Evolutionary conservation across 2,113 vertebrate species (phyloP).

Genomic region (Amia ocellicauda): DNA sequence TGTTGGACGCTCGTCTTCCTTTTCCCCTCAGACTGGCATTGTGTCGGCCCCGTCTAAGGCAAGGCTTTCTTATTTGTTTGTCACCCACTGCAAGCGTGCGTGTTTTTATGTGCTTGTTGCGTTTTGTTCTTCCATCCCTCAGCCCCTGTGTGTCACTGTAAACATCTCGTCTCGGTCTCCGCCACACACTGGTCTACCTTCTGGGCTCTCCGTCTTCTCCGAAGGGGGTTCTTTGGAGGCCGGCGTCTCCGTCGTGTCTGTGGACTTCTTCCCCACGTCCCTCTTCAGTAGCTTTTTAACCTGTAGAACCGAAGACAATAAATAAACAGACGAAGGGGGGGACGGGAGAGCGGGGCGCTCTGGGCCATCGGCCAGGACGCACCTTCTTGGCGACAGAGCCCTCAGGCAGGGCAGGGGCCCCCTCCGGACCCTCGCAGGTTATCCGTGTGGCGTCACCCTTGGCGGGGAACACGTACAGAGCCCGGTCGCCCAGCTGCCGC

Average conservation of each 20-base stretch:
- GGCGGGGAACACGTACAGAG: constrained; percentile 89
- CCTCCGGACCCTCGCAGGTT: constrained; percentile 89
- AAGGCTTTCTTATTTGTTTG: too few relatives aligned
- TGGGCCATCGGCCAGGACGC: constrained; percentile 19
- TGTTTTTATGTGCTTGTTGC: too few relatives aligned
- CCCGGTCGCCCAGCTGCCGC: constrained; percentile 90
- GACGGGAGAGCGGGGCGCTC: not conserved
- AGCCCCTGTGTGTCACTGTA: too few relatives aligned
- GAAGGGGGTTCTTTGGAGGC: constrained; percentile 45
- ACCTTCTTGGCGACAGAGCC: constrained; percentile 90
- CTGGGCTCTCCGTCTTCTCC: constrained; percentile 50
- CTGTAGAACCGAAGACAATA: constrained; percentile 36
- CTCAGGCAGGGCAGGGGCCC: constrained; percentile 80
- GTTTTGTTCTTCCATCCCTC: too few relatives aligned
- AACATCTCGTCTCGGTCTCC: too few relatives aligned
- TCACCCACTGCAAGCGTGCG: too few relatives aligned
- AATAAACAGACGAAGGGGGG: not conserved
- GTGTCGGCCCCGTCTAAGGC: too few relatives aligned
- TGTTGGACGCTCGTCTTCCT: too few relatives aligned
- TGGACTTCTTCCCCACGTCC: constrained; percentile 80
- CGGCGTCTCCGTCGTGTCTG: constrained; percentile 69
- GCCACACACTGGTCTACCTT: constrained; percentile 15
- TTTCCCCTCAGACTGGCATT: too few relatives aligned
- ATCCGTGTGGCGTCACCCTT: constrained; percentile 89
- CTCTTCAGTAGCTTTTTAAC: constrained; percentile 89